Evolutionary conservation across 2,113 vertebrate genomes (phyloP).

Genomic region (Meles meles): DNA sequence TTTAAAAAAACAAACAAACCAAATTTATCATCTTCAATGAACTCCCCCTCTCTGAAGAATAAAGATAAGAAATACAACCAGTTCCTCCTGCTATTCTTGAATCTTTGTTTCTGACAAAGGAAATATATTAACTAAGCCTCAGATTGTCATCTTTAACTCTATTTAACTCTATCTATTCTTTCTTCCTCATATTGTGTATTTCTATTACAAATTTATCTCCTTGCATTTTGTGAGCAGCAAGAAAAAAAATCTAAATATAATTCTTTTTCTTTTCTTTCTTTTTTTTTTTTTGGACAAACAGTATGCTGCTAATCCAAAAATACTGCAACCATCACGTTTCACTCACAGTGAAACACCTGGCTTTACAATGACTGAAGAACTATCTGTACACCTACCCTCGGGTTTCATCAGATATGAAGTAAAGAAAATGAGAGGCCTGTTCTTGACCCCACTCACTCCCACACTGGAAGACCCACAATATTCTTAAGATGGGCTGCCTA

Average conservation of each 20-base stretch:
- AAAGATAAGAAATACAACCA: not conserved
- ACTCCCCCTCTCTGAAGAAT: not conserved
- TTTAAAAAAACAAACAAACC: no score
- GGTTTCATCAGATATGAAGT: not conserved
- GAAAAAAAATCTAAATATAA: not conserved
- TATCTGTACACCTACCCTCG: not conserved
- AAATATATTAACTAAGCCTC: not conserved
- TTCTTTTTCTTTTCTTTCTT: no score
- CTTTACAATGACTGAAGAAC: conserved; percentile 30
- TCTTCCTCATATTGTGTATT: not conserved
- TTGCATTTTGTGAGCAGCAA: not conserved
- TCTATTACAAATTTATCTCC: not conserved
- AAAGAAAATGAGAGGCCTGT: not conserved
- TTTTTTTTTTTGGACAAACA: not conserved
- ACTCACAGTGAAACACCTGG: not conserved
- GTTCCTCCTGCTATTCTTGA: not conserved
- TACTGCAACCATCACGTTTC: not conserved
- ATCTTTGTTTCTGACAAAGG: not conserved
- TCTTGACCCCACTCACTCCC: not conserved
- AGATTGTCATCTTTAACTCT: not conserved
- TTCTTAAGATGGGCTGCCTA: not conserved
- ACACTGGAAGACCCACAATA: not conserved
- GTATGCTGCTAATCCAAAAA: not conserved
- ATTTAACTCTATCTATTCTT: not conserved
- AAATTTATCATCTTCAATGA: not conserved